phyloP scores from a whole-genome alignment of 2,113 vertebrate species.

The Peromyscus maniculatus region DNA sequence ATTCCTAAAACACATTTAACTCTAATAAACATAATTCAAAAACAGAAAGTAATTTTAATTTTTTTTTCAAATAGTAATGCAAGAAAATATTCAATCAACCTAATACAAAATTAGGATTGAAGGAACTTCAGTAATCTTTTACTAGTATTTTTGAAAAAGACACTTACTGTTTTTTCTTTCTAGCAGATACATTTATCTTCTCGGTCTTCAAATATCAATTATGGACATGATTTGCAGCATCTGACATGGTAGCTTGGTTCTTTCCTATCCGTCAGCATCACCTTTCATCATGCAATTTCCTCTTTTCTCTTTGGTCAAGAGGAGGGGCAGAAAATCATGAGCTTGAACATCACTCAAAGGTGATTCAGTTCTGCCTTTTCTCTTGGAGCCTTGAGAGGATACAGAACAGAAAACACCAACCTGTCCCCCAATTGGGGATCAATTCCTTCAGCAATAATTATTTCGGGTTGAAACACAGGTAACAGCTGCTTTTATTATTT shows the following conservation, averaged over 20 bases:
- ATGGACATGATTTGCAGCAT: neutral
- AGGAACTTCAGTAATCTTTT: neutral
- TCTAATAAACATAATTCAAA: neutral
- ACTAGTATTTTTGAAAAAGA: neutral
- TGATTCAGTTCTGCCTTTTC: neutral
- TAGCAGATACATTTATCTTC: neutral
- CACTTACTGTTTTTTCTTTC: neutral
- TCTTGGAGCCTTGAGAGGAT: neutral
- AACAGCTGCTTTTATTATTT: neutral
- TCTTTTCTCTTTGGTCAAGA: slow-evolving; percentile 70
- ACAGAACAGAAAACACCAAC: neutral
- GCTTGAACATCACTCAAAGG: neutral
- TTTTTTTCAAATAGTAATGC: neutral
- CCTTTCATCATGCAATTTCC: slow-evolving; percentile 63
- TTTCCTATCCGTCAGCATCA: slow-evolving; percentile 18
- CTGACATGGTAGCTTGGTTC: neutral
- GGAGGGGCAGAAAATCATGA: slow-evolving; percentile 37
- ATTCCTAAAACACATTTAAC: neutral
- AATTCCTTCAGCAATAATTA: neutral
- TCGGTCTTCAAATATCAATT: neutral
- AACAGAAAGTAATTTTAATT: neutral
- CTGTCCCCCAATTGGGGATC: neutral
- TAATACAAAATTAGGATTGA: neutral
- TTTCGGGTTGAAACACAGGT: neutral
- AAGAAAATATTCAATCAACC: neutral